Evolutionary conservation across 2,888 invertebrate species (phyloP), one percentile per base, ranked within the genome.

Genomic region (Melanostoma scalare): DNA sequence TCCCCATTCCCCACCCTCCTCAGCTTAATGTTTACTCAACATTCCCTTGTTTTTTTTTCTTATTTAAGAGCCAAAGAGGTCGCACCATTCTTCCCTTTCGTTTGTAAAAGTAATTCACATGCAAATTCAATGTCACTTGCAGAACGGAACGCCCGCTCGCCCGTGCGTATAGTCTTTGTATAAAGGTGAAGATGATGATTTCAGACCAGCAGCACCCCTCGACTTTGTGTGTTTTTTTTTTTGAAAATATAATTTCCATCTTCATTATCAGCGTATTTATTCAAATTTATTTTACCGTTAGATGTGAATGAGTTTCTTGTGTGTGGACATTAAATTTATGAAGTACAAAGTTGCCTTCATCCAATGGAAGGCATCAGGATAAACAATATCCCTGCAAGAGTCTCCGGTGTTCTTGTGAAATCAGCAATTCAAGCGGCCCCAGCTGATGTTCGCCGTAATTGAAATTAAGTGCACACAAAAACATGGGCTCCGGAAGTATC

Each of bases 91-190:
- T 55, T 65, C 60, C 46, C 61, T 52, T 63, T 50, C 67, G 58
- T 67, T 72, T 71, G 73, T 63, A n/a, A 61, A 67, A 56, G 71
- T 67, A 79, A 84, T 79, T 84, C 79, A 71, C 71, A 84, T 84
- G 84, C 84, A 84, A 84, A 84, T 84, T 84, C 67, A 79, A 84
- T 84, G 84, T 84, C 84, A 84, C 71, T 84, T 79, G 56, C 79
- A 74, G 74, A 79, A 46, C 53, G 52, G 20, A 20, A 20, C 20
- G 20, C 20, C 20, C 20, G 20, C 20, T 20, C 20, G 20, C 20
- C 20, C 20, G 20, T 20, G 20, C 20, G 20, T 20, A 20, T 20
- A 20, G 20, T 1, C 20, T 20, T 20, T 20, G 20, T 20, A 20
- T 20, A 20, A 20, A 20, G 20, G 20, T 20, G 20, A 20, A 20